Percentiles rank a stretch among this genome's conserved stretches.
Conservation (phyloP, 2,888 invertebrate genomes). For the Aspidiotus rigidus region DNA sequence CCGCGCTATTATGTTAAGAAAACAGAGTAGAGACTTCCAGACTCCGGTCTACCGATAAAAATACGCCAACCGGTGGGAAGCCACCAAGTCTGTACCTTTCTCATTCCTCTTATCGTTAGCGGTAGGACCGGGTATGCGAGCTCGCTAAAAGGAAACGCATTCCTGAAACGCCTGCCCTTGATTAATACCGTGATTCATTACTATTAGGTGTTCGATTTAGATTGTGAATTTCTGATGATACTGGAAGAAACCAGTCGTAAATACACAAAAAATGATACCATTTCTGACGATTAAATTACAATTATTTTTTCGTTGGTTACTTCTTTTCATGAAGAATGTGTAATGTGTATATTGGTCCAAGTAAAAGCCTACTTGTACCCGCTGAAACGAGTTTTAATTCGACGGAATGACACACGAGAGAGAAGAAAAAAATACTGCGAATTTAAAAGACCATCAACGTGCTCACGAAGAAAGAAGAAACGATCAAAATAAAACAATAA, state of each 20-base stretch:
- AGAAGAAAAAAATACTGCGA: too few relatives aligned
- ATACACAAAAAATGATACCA: conserved; percentile 27
- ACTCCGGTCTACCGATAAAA: neutral
- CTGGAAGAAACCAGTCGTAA: conserved; percentile 6
- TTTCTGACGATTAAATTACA: conserved; percentile 19
- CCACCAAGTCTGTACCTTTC: conserved; percentile 3
- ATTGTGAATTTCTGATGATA: too few relatives aligned
- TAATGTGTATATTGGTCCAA: too few relatives aligned
- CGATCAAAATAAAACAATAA: conserved; percentile 10
- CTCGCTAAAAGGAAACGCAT: conserved; percentile 25
- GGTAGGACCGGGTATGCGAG: neutral
- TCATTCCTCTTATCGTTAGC: neutral
- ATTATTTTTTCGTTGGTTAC: conserved; percentile 16
- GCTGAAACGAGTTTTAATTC: too few relatives aligned
- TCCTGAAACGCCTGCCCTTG: conserved; percentile 8
- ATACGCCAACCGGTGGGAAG: conserved; percentile 11
- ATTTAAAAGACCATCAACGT: too few relatives aligned
- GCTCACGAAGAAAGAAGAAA: neutral
- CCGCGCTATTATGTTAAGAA: conserved; percentile 29
- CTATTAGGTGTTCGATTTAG: neutral
- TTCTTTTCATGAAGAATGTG: too few relatives aligned
- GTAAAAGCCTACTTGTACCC: too few relatives aligned
- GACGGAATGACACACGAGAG: too few relatives aligned
- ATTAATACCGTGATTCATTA: neutral
- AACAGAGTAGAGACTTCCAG: neutral